Base-by-base conservation (phyloP, 1,140 invertebrate species). In the Holcopasites calliopsidis region DNA sequence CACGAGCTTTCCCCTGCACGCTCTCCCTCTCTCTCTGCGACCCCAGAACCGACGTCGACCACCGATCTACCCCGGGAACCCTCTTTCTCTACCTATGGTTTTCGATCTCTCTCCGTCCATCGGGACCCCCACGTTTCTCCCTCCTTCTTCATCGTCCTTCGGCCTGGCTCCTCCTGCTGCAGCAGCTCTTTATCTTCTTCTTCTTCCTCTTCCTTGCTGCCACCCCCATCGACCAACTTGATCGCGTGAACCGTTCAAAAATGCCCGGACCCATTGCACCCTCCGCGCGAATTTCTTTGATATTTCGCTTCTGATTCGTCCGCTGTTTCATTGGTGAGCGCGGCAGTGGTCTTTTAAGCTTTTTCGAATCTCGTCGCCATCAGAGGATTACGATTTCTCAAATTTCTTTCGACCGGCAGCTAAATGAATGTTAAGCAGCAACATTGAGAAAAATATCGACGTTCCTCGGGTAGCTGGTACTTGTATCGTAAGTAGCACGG, bases 221-320 rank as follows among this genome's bases (percentile, higher is more conserved):
- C 79, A 82, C 76, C 79, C 47, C 77, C 71, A 81, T 83, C 85
- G 81, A 71, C 74, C 76, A 76, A 76, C 84, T 86, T 87, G 87
- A 87, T 89, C 87, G 88, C 88, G 87, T 87, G 85, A 88, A 84
- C 82, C 84, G 85, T 88, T 88, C 85, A 86, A 90, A 90, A 86
- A 86, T 88, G 79, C 86, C 82, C 77, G 83, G 72, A 83, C 75
- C 33, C 75, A 55, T 77, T 68, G 64, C 71, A 54, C 61, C 42
- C 49, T 70, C 23, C 61, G 66, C 71, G 65, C 71, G 68, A 84
- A 55, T 71, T 72, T 76, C 77, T 65, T 73, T 58, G 77, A 69
- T 73, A 71, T 75, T 68, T 79, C 60, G 57, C 66, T 58, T 58
- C 71, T 73, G 65, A 42, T 55, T 49, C 11, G 10, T 6, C 38